Base-by-base conservation (phyloP, 2,888 invertebrate species). In the Neelides folsomi region DNA sequence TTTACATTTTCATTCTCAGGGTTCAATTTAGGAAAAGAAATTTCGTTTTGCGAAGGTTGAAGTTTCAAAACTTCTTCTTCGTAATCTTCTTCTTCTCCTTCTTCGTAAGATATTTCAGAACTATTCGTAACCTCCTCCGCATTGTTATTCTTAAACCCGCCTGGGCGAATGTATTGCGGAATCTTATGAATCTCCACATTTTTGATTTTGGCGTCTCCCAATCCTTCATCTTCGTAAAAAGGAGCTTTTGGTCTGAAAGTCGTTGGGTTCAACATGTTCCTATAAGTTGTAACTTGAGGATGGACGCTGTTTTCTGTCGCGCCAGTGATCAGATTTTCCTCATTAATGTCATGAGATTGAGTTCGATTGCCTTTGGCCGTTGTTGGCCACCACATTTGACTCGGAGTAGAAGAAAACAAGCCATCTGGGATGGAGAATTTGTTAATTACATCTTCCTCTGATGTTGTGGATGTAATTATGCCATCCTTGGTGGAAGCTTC, bases 181-280 rank as follows among this genome's bases (percentile, higher is more conserved):
- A 55, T 46, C 34, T 60, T 62, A 12, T 53, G 55, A 49, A 64
- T 59, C 37, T 64, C 64, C n/a, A 57, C 43, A 47, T 62, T 64
- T 51, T 64, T 64, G 8, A 64, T 38, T 44, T 64, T 62, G 5
- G 62, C 40, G 20, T 62, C 52, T 5, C 51, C 54, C 38, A 62
- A 55, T 8, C 59, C 58, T 8, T 61, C 64, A 20, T 64, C 64
- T 35, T 61, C 59, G 44, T 59, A 56, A 45, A 58, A 62, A 1
- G 60, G 56, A 8, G 59, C 47, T 49, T 35, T 52, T 4, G 60
- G 60, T 5, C 63, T 49, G 49, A 54, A 63, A 2, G 63, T 63
- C 1, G 63, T 63, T 34, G 61, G 58, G 27, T 49, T 43, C 40
- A 61, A 48, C 12, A 47, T 40, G 37, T 56, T 58, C 27, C 61